Conservation (phyloP, 2,888 invertebrate genomes). For the Trachelus troglodyta region DNA sequence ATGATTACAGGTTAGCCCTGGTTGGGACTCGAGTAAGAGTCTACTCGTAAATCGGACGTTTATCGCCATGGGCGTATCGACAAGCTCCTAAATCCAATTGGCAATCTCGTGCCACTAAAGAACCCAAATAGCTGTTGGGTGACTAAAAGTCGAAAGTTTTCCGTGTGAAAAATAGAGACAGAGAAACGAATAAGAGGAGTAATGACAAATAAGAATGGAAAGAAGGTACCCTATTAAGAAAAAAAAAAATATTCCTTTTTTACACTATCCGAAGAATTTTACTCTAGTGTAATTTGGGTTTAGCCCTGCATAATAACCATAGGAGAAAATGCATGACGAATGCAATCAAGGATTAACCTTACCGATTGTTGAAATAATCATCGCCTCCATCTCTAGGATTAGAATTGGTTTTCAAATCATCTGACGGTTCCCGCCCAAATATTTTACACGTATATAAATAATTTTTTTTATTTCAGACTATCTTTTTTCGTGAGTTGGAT, state of each 20-base stretch:
- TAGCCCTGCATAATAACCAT: not conserved
- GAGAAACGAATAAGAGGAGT: not conserved
- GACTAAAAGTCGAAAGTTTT: not conserved
- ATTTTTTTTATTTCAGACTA: not conserved
- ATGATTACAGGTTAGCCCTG: constrained; percentile 38
- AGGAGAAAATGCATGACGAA: not conserved
- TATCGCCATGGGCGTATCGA: not conserved
- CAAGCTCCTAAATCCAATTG: not conserved
- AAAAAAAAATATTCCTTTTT: no score
- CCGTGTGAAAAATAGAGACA: not conserved
- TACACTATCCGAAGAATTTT: not conserved
- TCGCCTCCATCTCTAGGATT: not conserved
- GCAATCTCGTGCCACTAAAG: not conserved
- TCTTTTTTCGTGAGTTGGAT: not conserved
- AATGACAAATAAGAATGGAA: not conserved
- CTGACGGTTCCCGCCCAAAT: not conserved
- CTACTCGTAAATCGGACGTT: not conserved
- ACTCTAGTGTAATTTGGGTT: not conserved
- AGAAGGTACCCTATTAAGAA: not conserved
- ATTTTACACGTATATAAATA: no score
- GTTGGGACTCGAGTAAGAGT: not conserved
- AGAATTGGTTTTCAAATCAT: not conserved
- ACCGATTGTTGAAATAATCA: not conserved
- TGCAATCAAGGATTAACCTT: not conserved
- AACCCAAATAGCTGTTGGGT: not conserved